Percentiles rank a stretch among this genome's conserved stretches.
Evolutionary conservation across 2,113 vertebrate species (phyloP).

Genomic region (Melanerpes formicivorus): DNA sequence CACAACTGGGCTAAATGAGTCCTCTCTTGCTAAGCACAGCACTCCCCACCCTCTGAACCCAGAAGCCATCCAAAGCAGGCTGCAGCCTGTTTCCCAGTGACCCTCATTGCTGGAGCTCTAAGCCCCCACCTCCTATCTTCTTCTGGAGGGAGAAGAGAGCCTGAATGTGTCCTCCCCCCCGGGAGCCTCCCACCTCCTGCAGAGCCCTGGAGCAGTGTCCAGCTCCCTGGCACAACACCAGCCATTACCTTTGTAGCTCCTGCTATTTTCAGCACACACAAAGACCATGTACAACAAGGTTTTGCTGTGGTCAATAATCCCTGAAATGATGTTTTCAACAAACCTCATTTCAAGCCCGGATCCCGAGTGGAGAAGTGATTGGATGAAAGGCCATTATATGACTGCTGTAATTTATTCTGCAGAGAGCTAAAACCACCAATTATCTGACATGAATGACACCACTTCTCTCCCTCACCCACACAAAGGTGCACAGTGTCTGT

Average conservation of each 20-base stretch:
- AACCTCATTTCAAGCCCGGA: constrained; percentile 69
- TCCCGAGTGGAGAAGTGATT: constrained; percentile 66
- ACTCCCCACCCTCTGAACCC: not conserved
- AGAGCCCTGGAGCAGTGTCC: not conserved
- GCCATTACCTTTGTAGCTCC: constrained; percentile 58
- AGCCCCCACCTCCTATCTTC: not conserved
- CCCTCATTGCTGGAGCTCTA: accelerated
- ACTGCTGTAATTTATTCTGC: constrained; percentile 66
- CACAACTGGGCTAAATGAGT: not conserved
- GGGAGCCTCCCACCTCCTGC: not conserved
- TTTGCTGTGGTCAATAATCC: constrained; percentile 67
- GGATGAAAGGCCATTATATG: constrained; percentile 64
- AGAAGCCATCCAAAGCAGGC: accelerated
- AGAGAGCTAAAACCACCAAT: constrained; percentile 69
- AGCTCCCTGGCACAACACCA: constrained; percentile 42
- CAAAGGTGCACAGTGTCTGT: constrained; percentile 73
- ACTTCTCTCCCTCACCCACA: constrained; percentile 73
- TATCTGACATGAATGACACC: constrained; percentile 76
- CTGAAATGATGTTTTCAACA: constrained; percentile 68
- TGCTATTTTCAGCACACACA: constrained; percentile 63
- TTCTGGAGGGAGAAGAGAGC: not conserved
- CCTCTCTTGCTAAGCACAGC: not conserved
- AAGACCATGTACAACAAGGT: constrained; percentile 72
- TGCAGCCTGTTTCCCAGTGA: not conserved
- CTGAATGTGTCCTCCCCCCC: not conserved